Base-by-base conservation (phyloP, 2,797 vertebrate genomes). In the Myotis vivesi region DNA sequence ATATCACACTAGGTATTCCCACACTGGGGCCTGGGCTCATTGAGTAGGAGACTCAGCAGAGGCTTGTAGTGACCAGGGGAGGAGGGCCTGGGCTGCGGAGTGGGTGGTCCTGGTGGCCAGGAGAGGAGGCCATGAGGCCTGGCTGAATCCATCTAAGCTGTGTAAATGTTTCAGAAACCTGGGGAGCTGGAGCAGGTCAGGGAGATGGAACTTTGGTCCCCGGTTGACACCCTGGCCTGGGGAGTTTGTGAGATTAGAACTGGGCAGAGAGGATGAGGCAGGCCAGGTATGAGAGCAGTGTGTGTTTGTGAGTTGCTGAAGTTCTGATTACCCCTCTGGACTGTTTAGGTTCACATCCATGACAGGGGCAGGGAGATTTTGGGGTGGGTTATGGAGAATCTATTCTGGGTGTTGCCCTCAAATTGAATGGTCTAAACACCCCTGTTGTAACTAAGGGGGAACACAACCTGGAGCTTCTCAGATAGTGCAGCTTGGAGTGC, bases 11-110 rank as follows among this genome's bases (percentile, higher is more conserved):
- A 44, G 66, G 41, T 55, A 20, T 12, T 38, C 17, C n/a, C 6
- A 3, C 0, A 9, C 3, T 17, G 8, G 25, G 28, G n/a, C 11
- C 30, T 22, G 5, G 36, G 80, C 28, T 88, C 10, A 22, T 28
- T n/a, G 11, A 36, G 9, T 19, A n/a, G 16, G 25, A 4, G 5
- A 17, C 71, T 33, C 22, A 11, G 33, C 8, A 38, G 44, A 55
- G 30, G 25, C 20, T 2, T 7, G 2, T 8, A 15, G 2, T n/a
- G 8, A 28, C 46, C 20, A 6, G 76, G 30, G 16, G 4, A 77
- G 19, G 15, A 64, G 8, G 33, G 6, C n/a, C 28, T 23, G 0
- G 2, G 30, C 25, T 5, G 2, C 6, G 2, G 36, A 49, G 36
- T 17, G 19, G 16, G 30, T 46, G 25, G 46, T 5, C 33, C 4